A percentile compares a stretch with the other conserved stretches of the same genome.
Evolutionary conservation across 1,140 invertebrate species (phyloP).

Genomic region (Apis dorsata): DNA sequence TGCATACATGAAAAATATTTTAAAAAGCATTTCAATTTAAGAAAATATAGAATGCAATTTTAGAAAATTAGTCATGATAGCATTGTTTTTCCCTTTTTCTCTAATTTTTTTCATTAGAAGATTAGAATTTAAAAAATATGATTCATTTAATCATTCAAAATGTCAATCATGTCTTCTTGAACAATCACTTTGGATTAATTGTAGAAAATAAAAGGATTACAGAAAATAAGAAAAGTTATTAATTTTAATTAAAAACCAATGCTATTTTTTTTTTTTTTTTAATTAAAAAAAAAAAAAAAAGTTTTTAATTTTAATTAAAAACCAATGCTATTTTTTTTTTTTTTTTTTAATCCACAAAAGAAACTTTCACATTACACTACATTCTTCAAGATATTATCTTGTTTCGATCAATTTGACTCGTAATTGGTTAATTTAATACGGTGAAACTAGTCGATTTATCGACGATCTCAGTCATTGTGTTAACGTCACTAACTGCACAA

Average conservation of each 20-base stretch:
- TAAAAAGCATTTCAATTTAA: too few species aligned
- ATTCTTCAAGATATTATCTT: constrained; percentile 72
- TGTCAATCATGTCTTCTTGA: too few species aligned
- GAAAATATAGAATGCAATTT: neutral
- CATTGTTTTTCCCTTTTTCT: too few species aligned
- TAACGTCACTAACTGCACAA: neutral
- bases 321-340: neutral
- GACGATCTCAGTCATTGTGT: constrained; percentile 32
- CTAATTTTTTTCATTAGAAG: neutral
- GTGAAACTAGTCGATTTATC: constrained; percentile 68
- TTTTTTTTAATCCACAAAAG: constrained; percentile 1
- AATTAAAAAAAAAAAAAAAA: too few species aligned
- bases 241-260: neutral
- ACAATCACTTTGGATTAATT: too few species aligned
- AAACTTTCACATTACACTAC: constrained; percentile 73
- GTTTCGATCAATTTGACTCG: constrained; percentile 74
- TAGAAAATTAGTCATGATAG: neutral
- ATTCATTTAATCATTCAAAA: too few species aligned
- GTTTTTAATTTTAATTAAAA: neutral
- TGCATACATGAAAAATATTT: too few species aligned
- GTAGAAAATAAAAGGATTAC: too few species aligned
- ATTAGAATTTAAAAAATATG: neutral
- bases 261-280: constrained; percentile 6
- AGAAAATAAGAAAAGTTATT: too few species aligned
- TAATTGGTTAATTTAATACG: constrained; percentile 75